A percentile compares a stretch with the other conserved stretches of the same genome.
Conservation (phyloP, 2,113 vertebrate species). For the Azemiops feae region DNA sequence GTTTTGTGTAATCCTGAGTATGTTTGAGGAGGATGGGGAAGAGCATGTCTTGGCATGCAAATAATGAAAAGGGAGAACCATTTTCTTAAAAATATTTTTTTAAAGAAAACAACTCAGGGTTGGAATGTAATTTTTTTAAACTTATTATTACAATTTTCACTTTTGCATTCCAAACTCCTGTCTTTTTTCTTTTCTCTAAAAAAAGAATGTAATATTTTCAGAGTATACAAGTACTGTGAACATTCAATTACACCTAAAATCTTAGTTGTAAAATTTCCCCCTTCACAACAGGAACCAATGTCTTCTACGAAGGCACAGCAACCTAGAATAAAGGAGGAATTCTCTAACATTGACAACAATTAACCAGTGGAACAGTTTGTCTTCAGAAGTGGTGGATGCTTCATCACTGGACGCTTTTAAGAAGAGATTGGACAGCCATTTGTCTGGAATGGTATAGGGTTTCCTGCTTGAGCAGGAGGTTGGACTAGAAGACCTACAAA, state of each 20-base stretch:
- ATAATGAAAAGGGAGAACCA: neutral
- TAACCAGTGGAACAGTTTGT: too few relatives aligned
- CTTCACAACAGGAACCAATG: neutral
- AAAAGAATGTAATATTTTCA: neutral
- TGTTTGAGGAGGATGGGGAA: neutral
- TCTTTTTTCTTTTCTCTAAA: neutral
- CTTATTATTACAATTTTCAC: neutral
- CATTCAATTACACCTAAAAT: neutral
- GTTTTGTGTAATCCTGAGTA: neutral
- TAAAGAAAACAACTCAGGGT: neutral
- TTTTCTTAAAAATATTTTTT: neutral
- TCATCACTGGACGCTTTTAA: too few relatives aligned
- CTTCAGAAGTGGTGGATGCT: too few relatives aligned
- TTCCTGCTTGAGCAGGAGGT: too few relatives aligned
- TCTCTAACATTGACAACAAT: too few relatives aligned
- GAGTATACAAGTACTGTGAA: neutral
- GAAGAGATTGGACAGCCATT: too few relatives aligned
- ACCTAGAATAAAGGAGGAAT: too few relatives aligned
- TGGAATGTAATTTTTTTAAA: neutral
- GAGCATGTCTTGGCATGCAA: neutral
- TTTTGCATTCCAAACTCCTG: neutral
- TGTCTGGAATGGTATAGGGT: too few relatives aligned
- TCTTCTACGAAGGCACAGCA: too few relatives aligned
- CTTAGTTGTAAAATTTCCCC: neutral
- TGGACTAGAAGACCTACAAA: neutral